Evolutionary conservation across 2,113 vertebrate species (phyloP).

Genomic region (human (Homo sapiens)): GRCh38 chr11:42870501-42871000

Average conservation of each 20-base stretch:
- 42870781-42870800: not conserved
- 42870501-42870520: not conserved
- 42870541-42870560: not conserved
- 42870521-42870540: not conserved
- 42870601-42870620: not conserved
- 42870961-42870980: conserved; percentile 51
- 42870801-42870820: not conserved
- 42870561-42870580: not conserved
- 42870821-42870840: conserved; percentile 9
- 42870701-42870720: not conserved
- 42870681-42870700: not conserved
- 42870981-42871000: not conserved
- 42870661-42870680: not conserved
- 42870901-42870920: conserved; percentile 4
- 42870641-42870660: not conserved
- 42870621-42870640: not conserved
- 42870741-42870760: not conserved
- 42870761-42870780: not conserved
- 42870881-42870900: conserved; percentile 24
- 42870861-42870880: conserved; percentile 21
- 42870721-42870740: not conserved
- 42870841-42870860: not conserved
- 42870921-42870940: not conserved
- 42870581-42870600: not conserved
- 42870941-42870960: not conserved